phyloP scores from a whole-genome alignment of 53 echinoderm and acorn worm genomes.

The Holothuria scabra region DNA sequence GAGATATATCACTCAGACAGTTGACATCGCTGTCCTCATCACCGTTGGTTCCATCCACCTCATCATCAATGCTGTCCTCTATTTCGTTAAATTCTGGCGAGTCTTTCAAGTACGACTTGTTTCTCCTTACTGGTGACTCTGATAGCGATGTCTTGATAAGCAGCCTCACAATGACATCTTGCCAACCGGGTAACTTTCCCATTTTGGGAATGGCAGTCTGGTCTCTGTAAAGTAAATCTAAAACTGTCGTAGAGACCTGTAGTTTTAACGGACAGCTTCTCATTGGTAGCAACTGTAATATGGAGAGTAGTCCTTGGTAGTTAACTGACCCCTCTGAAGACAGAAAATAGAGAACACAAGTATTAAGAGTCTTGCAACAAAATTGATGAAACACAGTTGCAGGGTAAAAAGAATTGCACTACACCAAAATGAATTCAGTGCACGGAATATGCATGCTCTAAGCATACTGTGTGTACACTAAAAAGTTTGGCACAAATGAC shows the following conservation, averaged over 20 bases:
- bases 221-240: constrained; percentile 87
- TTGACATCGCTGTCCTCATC: not conserved
- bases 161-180: constrained; percentile 81
- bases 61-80: not conserved
- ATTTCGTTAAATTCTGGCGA: not conserved
- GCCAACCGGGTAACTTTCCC: constrained; percentile 89
- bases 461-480: too few species aligned
- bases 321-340: constrained; percentile 77
- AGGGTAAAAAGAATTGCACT: too few species aligned
- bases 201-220: constrained; percentile 65
- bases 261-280: constrained; percentile 76
- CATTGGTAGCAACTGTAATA: constrained; percentile 77
- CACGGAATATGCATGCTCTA: too few species aligned
- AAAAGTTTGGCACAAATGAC: too few species aligned
- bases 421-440: too few species aligned
- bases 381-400: too few species aligned
- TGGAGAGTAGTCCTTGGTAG: constrained; percentile 80
- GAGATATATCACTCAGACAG: not conserved
- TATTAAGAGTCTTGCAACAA: too few species aligned
- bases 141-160: constrained; percentile 53
- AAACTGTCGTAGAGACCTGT: constrained; percentile 86
- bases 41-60: not conserved
- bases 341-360: not conserved
- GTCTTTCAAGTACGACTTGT: not conserved
- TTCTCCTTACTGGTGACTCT: constrained; percentile 29